A percentile compares a stretch with the other conserved stretches of the same genome.
phyloP scores from a whole-genome alignment of 2,797 vertebrate genomes.

The Trematomus bernacchii region DNA sequence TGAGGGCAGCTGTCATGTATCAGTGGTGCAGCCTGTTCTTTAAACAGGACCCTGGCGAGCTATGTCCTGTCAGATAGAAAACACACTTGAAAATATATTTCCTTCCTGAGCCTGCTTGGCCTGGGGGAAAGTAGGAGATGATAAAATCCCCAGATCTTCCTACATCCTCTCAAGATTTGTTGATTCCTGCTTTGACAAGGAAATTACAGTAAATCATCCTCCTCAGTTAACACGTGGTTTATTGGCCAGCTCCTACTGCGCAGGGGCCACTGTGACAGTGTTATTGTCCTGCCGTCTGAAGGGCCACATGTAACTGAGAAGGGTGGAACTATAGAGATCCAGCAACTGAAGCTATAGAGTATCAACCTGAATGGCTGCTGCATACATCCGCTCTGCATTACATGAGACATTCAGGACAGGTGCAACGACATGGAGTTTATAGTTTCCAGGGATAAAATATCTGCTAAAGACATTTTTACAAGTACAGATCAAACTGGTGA shows the following conservation, averaged over 20 bases:
- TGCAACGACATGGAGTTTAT: slow-evolving; percentile 40
- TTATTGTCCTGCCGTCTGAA: slow-evolving; percentile 61
- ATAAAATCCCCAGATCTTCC: background rate
- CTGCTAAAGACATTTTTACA: background rate
- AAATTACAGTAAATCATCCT: background rate
- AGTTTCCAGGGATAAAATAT: background rate
- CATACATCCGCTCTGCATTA: slow-evolving; percentile 37
- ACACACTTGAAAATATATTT: slow-evolving; percentile 12
- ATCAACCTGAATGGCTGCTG: slow-evolving; percentile 62
- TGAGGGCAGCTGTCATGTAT: slow-evolving; percentile 70
- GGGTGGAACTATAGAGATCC: slow-evolving; percentile 70
- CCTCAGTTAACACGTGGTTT: slow-evolving; percentile 18
- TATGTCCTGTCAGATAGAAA: slow-evolving; percentile 22
- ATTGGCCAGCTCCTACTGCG: slow-evolving; percentile 34
- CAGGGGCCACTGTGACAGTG: slow-evolving; percentile 43
- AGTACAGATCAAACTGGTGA: background rate
- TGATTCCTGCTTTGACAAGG: background rate
- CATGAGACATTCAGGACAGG: slow-evolving; percentile 49
- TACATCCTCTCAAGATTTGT: slow-evolving; percentile 4
- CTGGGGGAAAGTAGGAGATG: slow-evolving; percentile 5
- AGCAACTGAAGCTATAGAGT: slow-evolving; percentile 66
- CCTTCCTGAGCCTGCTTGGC: background rate
- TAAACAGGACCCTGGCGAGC: slow-evolving; percentile 49
- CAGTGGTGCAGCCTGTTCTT: slow-evolving; percentile 56
- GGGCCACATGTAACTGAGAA: slow-evolving; percentile 75